A percentile compares a stretch with the other conserved stretches of the same genome.
Conservation (phyloP, 2,888 invertebrate genomes). For the Deroplatys truncata region DNA sequence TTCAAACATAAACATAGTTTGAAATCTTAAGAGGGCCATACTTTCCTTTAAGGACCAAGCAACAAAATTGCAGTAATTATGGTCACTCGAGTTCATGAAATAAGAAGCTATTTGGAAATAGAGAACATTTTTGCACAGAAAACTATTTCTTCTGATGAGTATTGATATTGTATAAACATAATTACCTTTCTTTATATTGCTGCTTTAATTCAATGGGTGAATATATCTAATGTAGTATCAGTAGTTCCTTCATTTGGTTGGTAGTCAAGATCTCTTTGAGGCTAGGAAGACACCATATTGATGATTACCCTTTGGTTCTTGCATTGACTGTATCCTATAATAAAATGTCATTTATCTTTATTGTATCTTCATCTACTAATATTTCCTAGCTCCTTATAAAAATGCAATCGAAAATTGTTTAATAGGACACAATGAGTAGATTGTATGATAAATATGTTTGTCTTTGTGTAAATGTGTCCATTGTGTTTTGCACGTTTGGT, state of each 20-base stretch:
- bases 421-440: constrained; percentile 24
- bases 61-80: neutral
- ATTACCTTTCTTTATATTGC: neutral
- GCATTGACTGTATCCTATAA: neutral
- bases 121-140: neutral
- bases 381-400: neutral
- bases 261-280: neutral
- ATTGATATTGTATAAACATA: neutral
- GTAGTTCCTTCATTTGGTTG: neutral
- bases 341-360: neutral
- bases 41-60: neutral
- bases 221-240: neutral
- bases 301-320: neutral
- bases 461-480: constrained; percentile 11
- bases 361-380: neutral
- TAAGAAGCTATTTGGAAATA: neutral
- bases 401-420: constrained; percentile 24
- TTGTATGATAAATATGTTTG: constrained; percentile 10
- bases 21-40: neutral
- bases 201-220: neutral
- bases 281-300: neutral
- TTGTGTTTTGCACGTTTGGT: constrained; percentile 20
- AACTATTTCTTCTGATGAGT: neutral
- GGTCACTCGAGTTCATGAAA: neutral
- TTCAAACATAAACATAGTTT: neutral